These are phyloP conservation scores for Caenorhabditis inopinata DNA, from an alignment of 1,140 invertebrate genomes.

Conservation along the genomic window DNA sequence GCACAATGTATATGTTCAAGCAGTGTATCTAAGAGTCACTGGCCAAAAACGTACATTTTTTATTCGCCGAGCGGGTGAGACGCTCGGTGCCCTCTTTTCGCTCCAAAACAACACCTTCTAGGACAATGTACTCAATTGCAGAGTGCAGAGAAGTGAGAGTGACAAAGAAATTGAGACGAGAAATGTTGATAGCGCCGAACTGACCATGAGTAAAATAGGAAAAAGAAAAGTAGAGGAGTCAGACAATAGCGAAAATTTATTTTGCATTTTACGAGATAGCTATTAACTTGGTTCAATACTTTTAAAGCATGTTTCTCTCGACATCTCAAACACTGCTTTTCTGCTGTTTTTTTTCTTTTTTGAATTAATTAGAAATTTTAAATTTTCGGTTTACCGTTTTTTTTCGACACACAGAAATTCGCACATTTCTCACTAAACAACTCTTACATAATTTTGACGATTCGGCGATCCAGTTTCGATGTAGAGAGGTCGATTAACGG, in stretches of 20 bases:
- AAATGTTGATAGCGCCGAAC: background rate
- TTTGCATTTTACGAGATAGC: no score
- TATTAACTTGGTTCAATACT: no score
- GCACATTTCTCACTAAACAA: no score
- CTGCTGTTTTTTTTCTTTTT: no score
- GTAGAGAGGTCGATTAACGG: background rate
- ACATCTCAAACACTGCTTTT: no score
- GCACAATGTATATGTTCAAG: background rate
- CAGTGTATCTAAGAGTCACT: background rate
- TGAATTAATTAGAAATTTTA: no score
- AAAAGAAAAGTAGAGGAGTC: no score
- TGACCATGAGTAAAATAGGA: background rate
- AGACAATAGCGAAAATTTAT: no score
- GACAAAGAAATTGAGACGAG: background rate
- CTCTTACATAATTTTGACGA: background rate
- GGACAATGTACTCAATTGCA: background rate
- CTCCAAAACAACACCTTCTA: constrained; percentile 8
- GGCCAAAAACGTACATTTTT: background rate
- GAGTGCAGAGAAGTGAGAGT: background rate
- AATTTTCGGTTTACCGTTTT: no score
- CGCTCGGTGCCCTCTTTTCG: background rate
- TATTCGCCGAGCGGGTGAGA: background rate
- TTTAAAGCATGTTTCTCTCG: no score
- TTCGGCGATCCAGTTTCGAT: background rate
- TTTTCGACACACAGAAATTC: no score